Evolutionary conservation across 1,140 invertebrate species (phyloP), one percentile per base, ranked within the genome.

Genomic region (Atta texana): DNA sequence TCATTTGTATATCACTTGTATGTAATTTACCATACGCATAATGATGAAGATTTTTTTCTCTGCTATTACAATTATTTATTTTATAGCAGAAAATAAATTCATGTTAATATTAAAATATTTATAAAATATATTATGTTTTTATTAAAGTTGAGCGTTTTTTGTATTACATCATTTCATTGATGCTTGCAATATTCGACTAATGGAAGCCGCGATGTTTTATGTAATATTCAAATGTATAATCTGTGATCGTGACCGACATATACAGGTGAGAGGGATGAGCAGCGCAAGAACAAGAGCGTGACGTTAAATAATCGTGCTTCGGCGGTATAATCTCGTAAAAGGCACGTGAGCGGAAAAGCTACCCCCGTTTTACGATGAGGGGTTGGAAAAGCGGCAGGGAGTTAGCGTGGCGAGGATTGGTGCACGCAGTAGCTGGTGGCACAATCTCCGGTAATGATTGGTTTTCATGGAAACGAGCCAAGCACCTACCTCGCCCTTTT

Each of bases 361-460:
- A 74, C 66, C 68, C 28, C 31, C 49, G 24, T 12, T 75, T 5
- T 63, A n/a, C 14, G 39, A 55, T 21, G 18, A 53, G 76, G 28
- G 28, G 76, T 21, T 55, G 64, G 61, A 51, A 86, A 24, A 66
- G 66, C 76, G 68, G 71, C 72, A 68, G 24, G 10, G 28, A 16
- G 55, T 39, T 44, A 69, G 39, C 1, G 10, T 28, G 14, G 28
- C 24, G 51, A 3, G 81, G 72, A 59, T 77, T 66, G 57, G 57
- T 69, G 69, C 39, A 75, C 84, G 39, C 78, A 10, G 69, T 64
- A 88, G 84, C 76, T 88, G 71, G 63, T 76, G 51, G 78, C 74
- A 87, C 87, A 89, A 90, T 91, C 90, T 92, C 87, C 89, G 82
- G 90, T 88, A 90, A 92, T 92, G 91, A 92, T 92, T 86, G 89